phyloP scores from a whole-genome alignment of 2,888 invertebrate species.

The Pantelozetes paolii region DNA sequence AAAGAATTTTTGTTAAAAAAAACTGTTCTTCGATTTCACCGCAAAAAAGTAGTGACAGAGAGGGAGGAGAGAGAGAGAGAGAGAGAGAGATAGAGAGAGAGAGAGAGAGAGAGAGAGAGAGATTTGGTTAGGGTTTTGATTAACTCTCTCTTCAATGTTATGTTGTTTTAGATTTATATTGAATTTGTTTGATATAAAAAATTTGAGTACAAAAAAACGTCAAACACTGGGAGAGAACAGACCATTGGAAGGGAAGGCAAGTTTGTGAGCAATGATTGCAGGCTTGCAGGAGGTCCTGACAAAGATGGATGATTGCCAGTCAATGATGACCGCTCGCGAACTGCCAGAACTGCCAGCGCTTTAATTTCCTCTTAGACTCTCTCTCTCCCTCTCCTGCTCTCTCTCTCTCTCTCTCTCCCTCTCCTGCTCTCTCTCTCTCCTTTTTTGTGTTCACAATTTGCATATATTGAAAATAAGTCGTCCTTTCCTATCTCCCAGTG shows the following conservation, averaged over 20 bases:
- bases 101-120: not conserved
- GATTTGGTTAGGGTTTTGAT: conserved; percentile 23
- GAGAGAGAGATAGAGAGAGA: no score
- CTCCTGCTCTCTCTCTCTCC: not conserved
- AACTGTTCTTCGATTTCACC: conserved; percentile 11
- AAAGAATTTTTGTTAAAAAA: not conserved
- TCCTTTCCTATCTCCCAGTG: not conserved
- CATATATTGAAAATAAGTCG: conserved; percentile 22
- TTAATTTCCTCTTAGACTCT: conserved; percentile 40
- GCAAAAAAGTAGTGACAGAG: conserved; percentile 20
- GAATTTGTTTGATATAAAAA: conserved; percentile 33
- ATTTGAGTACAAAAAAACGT: conserved; percentile 20
- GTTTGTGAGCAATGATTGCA: conserved; percentile 9
- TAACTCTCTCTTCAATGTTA: conserved; percentile 23
- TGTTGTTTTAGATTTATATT: conserved; percentile 38
- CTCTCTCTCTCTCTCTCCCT: conserved; percentile 12
- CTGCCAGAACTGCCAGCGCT: conserved; percentile 36
- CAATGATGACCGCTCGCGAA: conserved; percentile 37
- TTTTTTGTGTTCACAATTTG: not conserved
- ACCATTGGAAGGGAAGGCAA: conserved; percentile 18
- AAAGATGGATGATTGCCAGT: conserved; percentile 33
- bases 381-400: conserved; percentile 25
- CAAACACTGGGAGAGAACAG: conserved; percentile 6
- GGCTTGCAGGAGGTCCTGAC: conserved; percentile 39
- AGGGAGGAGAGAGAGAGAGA: no score